These are phyloP conservation scores for Psephotus haematonotus DNA, from an alignment of 2,113 vertebrate species.

Conservation along the genomic window DNA sequence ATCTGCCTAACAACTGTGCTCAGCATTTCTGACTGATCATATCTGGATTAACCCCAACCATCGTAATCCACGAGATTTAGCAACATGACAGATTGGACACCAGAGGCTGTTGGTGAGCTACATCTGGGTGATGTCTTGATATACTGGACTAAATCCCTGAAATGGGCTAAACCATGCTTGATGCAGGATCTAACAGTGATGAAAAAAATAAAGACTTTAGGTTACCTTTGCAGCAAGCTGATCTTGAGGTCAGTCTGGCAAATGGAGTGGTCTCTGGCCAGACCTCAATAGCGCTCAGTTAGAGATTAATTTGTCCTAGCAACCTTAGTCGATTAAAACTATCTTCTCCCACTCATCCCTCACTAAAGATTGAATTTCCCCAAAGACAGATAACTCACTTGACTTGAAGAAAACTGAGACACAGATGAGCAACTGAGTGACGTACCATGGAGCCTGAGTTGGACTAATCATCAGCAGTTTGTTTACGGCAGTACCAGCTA, in stretches of 20 bases:
- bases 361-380: background rate
- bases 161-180: background rate
- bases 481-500: background rate
- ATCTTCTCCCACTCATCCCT: background rate
- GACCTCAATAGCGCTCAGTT: background rate
- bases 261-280: background rate
- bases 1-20: constrained; percentile 19
- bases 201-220: constrained; percentile 8
- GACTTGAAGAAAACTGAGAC: background rate
- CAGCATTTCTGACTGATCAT: background rate
- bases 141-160: constrained; percentile 1
- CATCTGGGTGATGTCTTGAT: background rate
- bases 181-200: background rate
- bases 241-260: background rate
- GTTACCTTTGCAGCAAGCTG: background rate
- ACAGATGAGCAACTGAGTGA: background rate
- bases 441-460: background rate
- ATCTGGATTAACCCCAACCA: background rate
- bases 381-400: background rate
- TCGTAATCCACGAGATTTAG: background rate
- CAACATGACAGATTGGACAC: background rate
- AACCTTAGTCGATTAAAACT: background rate
- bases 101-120: background rate
- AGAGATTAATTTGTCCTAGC: background rate
- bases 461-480: background rate